A percentile compares a stretch with the other conserved stretches of the same genome.
These are phyloP conservation scores for Ophioninae sp. DNA, from an alignment of 2,888 invertebrate species.

Conservation along the genomic window DNA sequence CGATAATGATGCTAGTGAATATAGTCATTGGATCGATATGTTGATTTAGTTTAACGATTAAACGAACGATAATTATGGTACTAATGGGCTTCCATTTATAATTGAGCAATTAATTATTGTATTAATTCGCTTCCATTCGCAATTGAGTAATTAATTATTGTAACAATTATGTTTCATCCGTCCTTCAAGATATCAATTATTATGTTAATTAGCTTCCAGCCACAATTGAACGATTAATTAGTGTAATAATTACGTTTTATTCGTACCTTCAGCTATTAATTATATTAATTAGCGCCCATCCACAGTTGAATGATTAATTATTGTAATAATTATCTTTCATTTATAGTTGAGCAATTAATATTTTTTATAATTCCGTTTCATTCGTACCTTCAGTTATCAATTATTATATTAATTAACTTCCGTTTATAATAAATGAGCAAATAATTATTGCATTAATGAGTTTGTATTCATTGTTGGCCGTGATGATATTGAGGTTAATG, in stretches of 20 bases:
- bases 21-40: background rate
- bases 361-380: background rate
- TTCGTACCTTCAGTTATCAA: background rate
- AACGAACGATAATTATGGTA: background rate
- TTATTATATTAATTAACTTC: background rate
- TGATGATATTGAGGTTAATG: too few relatives aligned
- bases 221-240: too few relatives aligned
- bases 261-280: background rate
- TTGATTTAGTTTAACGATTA: background rate
- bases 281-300: too few relatives aligned
- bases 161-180: too few relatives aligned
- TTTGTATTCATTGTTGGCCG: too few relatives aligned
- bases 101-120: background rate
- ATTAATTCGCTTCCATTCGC: too few relatives aligned
- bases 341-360: too few relatives aligned
- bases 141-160: too few relatives aligned
- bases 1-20: background rate
- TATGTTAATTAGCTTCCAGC: background rate
- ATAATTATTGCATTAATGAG: too few relatives aligned
- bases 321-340: too few relatives aligned
- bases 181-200: too few relatives aligned
- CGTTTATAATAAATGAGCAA: background rate
- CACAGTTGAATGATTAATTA: background rate
- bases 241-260: background rate
- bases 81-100: too few relatives aligned